Conservation (phyloP, 1,140 invertebrate species). For the Drosophila seguyi region DNA sequence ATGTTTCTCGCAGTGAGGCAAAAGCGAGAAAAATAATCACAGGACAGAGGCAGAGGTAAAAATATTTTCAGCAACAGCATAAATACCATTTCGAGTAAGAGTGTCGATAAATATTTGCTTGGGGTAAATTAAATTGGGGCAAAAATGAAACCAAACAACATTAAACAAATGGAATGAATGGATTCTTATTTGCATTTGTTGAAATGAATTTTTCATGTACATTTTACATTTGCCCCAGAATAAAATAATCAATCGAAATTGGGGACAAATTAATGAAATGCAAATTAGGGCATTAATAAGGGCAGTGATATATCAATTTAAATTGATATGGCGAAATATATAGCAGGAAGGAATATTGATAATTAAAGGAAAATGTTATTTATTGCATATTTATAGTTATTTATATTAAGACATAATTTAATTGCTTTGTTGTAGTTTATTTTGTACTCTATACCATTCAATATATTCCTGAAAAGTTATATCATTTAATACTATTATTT, state of each 20-base stretch:
- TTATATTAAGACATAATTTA: background rate
- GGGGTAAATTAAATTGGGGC: slow-evolving; percentile 57
- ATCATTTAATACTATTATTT: too few relatives aligned
- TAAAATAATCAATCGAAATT: background rate
- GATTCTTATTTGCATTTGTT: slow-evolving; percentile 12
- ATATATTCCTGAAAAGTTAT: too few relatives aligned
- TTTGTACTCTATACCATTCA: background rate
- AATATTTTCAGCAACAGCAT: slow-evolving; percentile 24
- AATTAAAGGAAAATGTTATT: background rate
- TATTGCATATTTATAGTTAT: background rate
- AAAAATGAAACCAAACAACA: slow-evolving; percentile 39
- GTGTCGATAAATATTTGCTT: slow-evolving; percentile 67
- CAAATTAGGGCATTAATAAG: slow-evolving; percentile 3
- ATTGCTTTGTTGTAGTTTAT: background rate
- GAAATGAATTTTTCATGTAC: slow-evolving; percentile 14
- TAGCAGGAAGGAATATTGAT: too few relatives aligned
- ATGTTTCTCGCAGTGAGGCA: slow-evolving; percentile 36
- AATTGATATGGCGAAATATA: background rate
- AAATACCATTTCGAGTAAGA: slow-evolving; percentile 38
- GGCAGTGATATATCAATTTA: too few relatives aligned
- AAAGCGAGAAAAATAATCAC: slow-evolving; percentile 26
- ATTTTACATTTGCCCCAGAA: background rate
- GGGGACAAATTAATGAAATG: slow-evolving; percentile 4
- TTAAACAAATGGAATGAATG: slow-evolving; percentile 46
- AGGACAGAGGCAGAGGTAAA: slow-evolving; percentile 11